Base-by-base conservation (phyloP, 2,113 vertebrate species). In the Dromiciops gliroides region DNA sequence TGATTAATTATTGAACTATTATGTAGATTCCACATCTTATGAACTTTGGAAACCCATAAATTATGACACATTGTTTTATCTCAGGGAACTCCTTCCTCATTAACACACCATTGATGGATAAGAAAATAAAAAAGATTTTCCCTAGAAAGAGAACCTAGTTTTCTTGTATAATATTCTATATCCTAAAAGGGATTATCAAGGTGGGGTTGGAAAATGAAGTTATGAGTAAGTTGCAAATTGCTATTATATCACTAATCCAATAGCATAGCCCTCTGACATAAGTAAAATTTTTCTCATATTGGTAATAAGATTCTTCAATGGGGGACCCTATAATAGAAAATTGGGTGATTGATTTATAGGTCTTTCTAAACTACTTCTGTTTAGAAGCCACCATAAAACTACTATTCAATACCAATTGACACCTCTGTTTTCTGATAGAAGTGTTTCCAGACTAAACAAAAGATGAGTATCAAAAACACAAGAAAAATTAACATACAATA, bases 401-500 rank as follows among this genome's bases (percentile, higher is more conserved):
- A 47, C 37, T 26, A 19, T 25, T 92, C 23, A 92, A n/a, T 44
- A 22, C 26, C 51, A 16, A 96, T 96, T 92, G 94, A 95, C 48
- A 67, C 48, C 94, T 95, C 93, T 88, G 93, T n/a, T 51, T 50
- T 93, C 67, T 91, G 75, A 95, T 93, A 96, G 92, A 90, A 96
- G 94, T 95, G 94, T 97, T 98, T 95, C 93, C 28, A 25, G 93
- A 97, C 75, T 96, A 97, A 96, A 97, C 92, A 96, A 96, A 97
- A 94, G 92, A 97, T 96, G 91, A 89, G 48, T 96, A 96, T 88
- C 96, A 98, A 98, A 97, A 97, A 98, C 96, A 95, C 92, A 97
- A 95, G 91, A 96, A 96, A 94, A 95, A 94, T 95, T 89, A 96
- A 96, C 93, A 98, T 94, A 97, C 53, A 92, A 92, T 96, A 97